These are phyloP conservation scores for Hozukius guyotensis DNA, from an alignment of 2,797 vertebrate species.

Conservation along the genomic window DNA sequence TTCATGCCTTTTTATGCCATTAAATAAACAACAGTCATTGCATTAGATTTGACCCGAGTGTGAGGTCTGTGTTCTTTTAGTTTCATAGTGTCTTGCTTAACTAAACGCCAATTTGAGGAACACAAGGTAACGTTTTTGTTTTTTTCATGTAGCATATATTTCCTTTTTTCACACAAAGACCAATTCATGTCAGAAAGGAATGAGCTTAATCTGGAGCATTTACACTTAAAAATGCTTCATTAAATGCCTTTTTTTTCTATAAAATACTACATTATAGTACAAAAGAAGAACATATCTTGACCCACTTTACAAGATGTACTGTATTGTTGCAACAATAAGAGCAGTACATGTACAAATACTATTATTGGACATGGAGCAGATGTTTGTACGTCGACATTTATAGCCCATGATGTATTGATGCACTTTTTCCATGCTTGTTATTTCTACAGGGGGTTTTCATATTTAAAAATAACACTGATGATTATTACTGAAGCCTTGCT, in stretches of 20 bases:
- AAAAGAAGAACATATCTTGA: not conserved
- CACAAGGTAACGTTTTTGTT: not conserved
- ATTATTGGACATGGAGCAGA: not conserved
- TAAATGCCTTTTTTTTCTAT: too few relatives aligned
- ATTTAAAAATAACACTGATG: too few relatives aligned
- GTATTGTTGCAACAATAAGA: not conserved
- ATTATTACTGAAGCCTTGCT: too few relatives aligned
- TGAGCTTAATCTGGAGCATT: not conserved
- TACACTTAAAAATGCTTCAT: not conserved
- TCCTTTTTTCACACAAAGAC: not conserved
- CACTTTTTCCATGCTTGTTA: not conserved
- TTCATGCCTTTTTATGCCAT: not conserved
- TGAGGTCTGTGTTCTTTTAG: not conserved
- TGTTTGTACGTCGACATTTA: not conserved
- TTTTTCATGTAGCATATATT: not conserved
- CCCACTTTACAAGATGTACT: not conserved
- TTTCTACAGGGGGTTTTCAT: too few relatives aligned
- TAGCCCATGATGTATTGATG: too few relatives aligned
- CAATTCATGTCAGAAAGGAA: not conserved
- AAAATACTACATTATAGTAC: not conserved
- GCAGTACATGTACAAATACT: not conserved
- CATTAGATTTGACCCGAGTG: not conserved
- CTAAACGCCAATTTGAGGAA: slow-evolving; percentile 1
- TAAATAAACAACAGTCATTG: not conserved
- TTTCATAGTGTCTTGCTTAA: not conserved